Base-by-base conservation (phyloP, 2,797 vertebrate genomes). In the Peromyscus attwateri region DNA sequence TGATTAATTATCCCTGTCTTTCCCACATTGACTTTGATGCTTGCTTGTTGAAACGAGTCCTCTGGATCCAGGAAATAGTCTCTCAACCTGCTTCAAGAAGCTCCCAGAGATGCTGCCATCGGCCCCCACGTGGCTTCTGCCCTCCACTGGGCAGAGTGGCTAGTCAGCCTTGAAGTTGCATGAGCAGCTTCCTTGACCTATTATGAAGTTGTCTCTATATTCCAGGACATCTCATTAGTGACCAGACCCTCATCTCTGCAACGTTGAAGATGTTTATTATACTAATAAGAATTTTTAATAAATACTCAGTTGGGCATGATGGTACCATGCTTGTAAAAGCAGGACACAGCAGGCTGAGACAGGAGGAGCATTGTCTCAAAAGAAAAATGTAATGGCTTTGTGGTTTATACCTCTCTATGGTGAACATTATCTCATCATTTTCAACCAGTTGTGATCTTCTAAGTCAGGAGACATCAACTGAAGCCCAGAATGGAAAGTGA, bases 21-120 rank as follows among this genome's bases (percentile, higher is more conserved):
- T 98, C 98, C 97, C 92, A 96, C 97, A 96, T 97, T 95, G 98
- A 98, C 98, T 99, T 98, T 98, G 98, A 98, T 98, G 98, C 98
- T 81, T 98, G 97, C 98, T 98, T 99, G 98, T 98, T 97, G 95
- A 95, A 98, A 97, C 97, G 98, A 98, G 98, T 98, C 98, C 92
- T 98, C 97, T 97, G 97, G 96, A 95, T 98, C 98, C 99, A 99
- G 99, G 99, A 99, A 99, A 99, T 99, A 98, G 98, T 98, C 98
- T 98, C 98, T 99, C 99, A 99, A 99, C 99, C 99, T 83, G 95
- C 97, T 81, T 93, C 92, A 96, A 85, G 97, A 98, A 93, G 97
- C 92, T 97, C 98, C 98, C 98, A 66, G 75, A 97, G 98, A 92
- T 96, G 75, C 98, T 97, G 97, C 93, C 9, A 27, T 85, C 60